Percentiles rank a stretch among this genome's conserved stretches.
phyloP scores from a whole-genome alignment of 2,888 invertebrate genomes.

The Eulithis testata region DNA sequence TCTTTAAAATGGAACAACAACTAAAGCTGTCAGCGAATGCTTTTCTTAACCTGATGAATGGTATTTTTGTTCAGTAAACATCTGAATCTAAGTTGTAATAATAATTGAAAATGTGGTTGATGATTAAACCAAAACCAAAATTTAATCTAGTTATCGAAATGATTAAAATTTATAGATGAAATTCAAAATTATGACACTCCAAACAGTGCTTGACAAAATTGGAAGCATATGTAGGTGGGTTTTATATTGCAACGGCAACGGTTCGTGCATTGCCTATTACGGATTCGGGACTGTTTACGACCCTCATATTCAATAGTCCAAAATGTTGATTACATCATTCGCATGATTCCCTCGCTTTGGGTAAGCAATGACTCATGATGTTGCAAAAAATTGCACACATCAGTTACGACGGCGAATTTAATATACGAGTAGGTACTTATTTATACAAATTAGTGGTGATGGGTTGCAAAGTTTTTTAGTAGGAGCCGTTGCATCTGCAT shows the following conservation, averaged over 20 bases:
- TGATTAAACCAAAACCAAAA: constrained; percentile 4
- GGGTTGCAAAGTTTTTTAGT: constrained; percentile 2
- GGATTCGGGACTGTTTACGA: constrained; percentile 64
- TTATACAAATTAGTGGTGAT: constrained; percentile 12
- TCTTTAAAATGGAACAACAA: constrained; percentile 38
- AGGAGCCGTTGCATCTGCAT: background rate
- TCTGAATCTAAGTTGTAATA: constrained; percentile 21
- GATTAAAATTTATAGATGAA: constrained; percentile 9
- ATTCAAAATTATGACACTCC: constrained; percentile 19
- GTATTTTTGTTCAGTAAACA: constrained; percentile 38
- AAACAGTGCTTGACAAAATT: constrained; percentile 48
- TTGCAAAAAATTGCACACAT: constrained; percentile 46
- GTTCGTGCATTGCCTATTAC: constrained; percentile 74
- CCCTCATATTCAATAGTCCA: constrained; percentile 57
- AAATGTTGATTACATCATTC: constrained; percentile 69
- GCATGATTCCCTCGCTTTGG: constrained; percentile 50
- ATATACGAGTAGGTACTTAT: constrained; percentile 2
- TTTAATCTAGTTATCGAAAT: background rate
- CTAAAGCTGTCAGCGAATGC: constrained; percentile 38
- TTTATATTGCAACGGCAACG: constrained; percentile 56
- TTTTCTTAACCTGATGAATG: constrained; percentile 38
- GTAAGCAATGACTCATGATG: constrained; percentile 51
- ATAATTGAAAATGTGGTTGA: constrained; percentile 9
- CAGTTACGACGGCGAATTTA: constrained; percentile 26
- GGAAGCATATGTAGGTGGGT: constrained; percentile 63